Conservation (phyloP, 2,113 vertebrate genomes). For the Oreotrochilus melanogaster region DNA sequence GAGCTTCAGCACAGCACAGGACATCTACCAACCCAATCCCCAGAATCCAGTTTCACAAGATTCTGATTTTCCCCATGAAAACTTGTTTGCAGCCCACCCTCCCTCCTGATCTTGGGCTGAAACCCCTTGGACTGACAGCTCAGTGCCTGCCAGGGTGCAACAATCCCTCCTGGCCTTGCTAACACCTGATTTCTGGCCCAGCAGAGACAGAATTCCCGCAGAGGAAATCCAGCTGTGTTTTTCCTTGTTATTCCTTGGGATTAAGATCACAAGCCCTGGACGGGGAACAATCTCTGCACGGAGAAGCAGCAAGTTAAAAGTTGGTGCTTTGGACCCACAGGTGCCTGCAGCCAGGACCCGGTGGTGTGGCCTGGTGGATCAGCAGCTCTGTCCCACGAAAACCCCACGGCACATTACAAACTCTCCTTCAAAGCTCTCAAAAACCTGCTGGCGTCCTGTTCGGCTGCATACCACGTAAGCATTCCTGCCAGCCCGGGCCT, state of each 20-base stretch:
- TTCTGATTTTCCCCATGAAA: background rate
- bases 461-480: conserved; percentile 45
- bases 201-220: background rate
- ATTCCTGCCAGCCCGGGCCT: conserved; percentile 17
- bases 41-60: background rate
- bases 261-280: background rate
- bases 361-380: background rate
- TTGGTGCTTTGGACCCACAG: background rate
- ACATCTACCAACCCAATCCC: background rate
- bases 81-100: background rate
- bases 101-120: fast-evolving
- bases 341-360: too few species aligned
- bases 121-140: background rate
- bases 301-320: background rate
- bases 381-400: background rate
- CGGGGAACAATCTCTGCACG: background rate
- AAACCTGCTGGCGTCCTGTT: conserved; percentile 44
- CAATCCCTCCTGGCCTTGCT: background rate
- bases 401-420: background rate
- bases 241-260: conserved; percentile 11
- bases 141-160: background rate
- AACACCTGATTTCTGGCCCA: background rate
- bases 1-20: background rate
- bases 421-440: background rate
- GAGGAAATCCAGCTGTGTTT: background rate